These are phyloP conservation scores for Aviceda subcristata DNA, from an alignment of 2,113 vertebrate species.

Conservation along the genomic window DNA sequence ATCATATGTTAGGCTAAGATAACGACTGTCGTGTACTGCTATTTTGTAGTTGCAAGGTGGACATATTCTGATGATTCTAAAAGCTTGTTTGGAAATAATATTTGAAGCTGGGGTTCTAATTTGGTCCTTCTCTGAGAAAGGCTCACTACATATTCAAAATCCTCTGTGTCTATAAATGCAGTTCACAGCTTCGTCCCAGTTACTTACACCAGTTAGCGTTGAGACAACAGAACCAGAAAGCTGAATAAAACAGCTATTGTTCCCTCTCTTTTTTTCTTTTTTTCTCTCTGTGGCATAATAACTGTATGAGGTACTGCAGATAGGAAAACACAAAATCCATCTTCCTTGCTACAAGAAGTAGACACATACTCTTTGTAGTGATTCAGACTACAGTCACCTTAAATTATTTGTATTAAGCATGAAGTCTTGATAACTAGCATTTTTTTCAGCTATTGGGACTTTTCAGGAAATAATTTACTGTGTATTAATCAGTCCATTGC, in stretches of 20 bases:
- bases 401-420: not conserved
- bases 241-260: not conserved
- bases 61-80: not conserved
- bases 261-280: not conserved
- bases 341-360: not conserved
- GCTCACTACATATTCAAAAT: not conserved
- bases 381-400: not conserved
- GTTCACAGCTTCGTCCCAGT: not conserved
- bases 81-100: not conserved
- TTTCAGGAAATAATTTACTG: not conserved
- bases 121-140: not conserved
- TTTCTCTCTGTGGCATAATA: not conserved
- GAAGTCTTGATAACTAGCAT: not conserved
- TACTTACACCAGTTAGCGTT: not conserved
- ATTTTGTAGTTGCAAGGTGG: not conserved
- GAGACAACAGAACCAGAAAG: not conserved
- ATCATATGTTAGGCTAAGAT: fast-evolving
- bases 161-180: not conserved
- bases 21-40: not conserved
- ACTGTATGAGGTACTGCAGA: not conserved
- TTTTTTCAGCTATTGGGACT: not conserved
- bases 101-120: not conserved
- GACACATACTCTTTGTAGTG: not conserved
- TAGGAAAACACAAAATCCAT: not conserved
- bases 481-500: not conserved